Base-by-base conservation (phyloP, 2,113 vertebrate species). In the Prunella himalayana region DNA sequence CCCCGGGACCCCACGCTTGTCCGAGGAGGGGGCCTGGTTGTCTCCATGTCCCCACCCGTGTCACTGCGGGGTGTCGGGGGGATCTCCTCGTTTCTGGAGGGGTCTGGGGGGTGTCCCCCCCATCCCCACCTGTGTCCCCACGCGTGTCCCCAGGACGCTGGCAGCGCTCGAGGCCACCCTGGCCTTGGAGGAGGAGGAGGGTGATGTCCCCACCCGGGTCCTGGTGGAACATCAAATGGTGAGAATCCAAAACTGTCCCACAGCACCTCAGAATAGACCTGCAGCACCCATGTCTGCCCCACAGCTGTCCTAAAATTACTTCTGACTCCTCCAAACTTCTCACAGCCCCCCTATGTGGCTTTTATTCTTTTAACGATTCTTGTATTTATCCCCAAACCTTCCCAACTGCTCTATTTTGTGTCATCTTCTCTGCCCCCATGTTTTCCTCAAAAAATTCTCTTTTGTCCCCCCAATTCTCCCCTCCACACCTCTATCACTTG, bases 301-400 rank as follows among this genome's bases (percentile, higher is more conserved):
- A 10, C 0, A 14, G 18, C 17, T 49, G 17, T 27, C 4, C 47
- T 69, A 16, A 39, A 37, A 2, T 50, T 12, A 30, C 1, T 69
- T 30, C 14, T 50, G 10, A 30, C 10, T 10, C n/a, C 31, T 22
- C 8, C 6, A 16, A 9, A 30, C 9, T 30, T 30, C 19, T 69
- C 19, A 30, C 14, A 16, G 9, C 6, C 1, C 0, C 3, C 13
- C 2, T 15, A 15, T 9, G 9, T 28, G 10, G 5, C 18, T 6
- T 8, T 68, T 3, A 49, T 27, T 49, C 13, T 50, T 50, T 21
- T 8, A 8, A 7, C 7, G 10, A 37, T 2, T 21, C 23, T 7
- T 3, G 8, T 8, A 37, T 69, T 69, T 35, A 28, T 28, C 9
- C 3, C 1, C 13, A 21, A 69, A 50, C 5, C 4, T 69, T 49